Percentiles rank a stretch among this genome's conserved stretches.
Evolutionary conservation across 2,113 vertebrate species (phyloP).

Genomic region (Calidris pygmaea): DNA sequence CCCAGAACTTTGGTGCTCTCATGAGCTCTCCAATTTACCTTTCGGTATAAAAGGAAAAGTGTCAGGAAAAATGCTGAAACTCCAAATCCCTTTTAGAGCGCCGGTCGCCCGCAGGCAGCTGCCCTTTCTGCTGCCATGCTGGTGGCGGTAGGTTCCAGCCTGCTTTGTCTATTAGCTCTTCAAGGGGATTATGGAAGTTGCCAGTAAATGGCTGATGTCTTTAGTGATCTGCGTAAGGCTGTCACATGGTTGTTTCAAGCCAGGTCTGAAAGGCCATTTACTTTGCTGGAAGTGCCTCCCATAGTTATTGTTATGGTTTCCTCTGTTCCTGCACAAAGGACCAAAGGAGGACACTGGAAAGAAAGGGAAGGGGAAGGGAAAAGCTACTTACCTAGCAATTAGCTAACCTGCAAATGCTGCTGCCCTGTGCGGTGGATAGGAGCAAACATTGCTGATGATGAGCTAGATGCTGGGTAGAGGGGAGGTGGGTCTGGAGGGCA

Average conservation of each 20-base stretch:
- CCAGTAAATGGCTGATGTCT: background rate
- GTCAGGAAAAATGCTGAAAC: background rate
- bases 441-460: fast-evolving
- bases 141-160: background rate
- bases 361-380: background rate
- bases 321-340: slow-evolving; percentile 3
- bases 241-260: background rate
- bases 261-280: background rate
- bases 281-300: background rate
- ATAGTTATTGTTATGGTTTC: background rate
- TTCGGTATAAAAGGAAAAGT: background rate
- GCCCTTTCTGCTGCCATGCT: background rate
- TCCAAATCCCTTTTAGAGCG: background rate
- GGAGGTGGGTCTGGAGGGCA: background rate
- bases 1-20: background rate
- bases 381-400: background rate
- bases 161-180: background rate
- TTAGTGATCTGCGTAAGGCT: background rate
- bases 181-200: background rate
- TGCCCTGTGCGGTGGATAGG: background rate
- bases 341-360: background rate
- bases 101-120: background rate
- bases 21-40: background rate
- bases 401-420: background rate
- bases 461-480: background rate